Percentiles rank a stretch among this genome's conserved stretches.
phyloP scores from a whole-genome alignment of 2,888 invertebrate genomes.

The Drosophila picticornis region DNA sequence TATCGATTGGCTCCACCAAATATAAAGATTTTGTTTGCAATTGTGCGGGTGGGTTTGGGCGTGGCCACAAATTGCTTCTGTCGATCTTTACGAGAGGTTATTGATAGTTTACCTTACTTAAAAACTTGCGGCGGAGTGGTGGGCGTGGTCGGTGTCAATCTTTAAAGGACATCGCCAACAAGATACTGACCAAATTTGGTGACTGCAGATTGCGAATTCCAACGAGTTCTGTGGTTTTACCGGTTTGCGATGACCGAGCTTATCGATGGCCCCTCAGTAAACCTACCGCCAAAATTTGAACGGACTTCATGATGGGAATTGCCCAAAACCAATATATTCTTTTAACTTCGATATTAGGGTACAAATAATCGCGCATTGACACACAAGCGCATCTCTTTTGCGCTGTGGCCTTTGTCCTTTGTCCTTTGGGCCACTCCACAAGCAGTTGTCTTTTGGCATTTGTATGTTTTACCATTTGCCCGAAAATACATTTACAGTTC shows the following conservation, averaged over 20 bases:
- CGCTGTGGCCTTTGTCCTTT: background rate
- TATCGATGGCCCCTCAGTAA: background rate
- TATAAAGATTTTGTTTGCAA: background rate
- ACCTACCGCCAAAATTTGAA: background rate
- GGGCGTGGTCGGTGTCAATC: no score
- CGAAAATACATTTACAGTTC: slow-evolving; percentile 44
- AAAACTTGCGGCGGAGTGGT: background rate
- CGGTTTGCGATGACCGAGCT: no score
- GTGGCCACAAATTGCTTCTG: background rate
- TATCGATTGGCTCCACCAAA: background rate
- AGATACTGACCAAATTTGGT: no score
- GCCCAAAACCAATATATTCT: background rate
- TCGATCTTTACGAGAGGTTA: background rate
- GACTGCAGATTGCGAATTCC: no score
- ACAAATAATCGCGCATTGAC: background rate
- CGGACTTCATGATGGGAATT: background rate
- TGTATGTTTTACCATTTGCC: slow-evolving; percentile 39
- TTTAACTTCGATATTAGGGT: background rate
- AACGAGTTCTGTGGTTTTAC: no score
- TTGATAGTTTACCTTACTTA: background rate
- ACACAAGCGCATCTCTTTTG: background rate
- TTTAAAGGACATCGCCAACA: no score
- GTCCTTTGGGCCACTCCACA: slow-evolving; percentile 7
- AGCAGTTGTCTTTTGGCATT: slow-evolving; percentile 42
- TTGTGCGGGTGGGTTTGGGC: background rate